phyloP scores from a whole-genome alignment of 2,888 invertebrate genomes.

The Mamestra brassicae region DNA sequence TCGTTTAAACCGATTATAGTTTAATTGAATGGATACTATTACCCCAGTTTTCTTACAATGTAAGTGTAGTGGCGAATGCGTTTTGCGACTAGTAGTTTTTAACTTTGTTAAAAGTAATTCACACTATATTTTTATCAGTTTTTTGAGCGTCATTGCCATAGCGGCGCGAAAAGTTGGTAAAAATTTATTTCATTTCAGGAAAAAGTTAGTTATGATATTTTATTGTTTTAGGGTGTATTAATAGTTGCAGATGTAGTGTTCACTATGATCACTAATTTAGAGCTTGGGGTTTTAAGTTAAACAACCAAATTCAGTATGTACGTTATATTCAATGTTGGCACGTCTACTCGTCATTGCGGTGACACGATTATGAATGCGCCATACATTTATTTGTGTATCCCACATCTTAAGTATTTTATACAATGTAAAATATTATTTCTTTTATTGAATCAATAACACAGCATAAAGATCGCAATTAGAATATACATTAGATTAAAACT shows the following conservation, averaged over 20 bases:
- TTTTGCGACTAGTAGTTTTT: not conserved
- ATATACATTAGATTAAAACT: not conserved
- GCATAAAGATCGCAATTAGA: not conserved
- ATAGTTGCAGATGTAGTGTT: too few relatives aligned
- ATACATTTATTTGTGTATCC: too few relatives aligned
- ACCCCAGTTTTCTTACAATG: constrained; percentile 16
- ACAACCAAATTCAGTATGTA: too few relatives aligned
- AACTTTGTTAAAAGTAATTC: not conserved
- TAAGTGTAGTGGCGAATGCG: constrained; percentile 1
- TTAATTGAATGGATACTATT: constrained; percentile 36
- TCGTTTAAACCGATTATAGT: constrained; percentile 34
- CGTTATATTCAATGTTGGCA: too few relatives aligned
- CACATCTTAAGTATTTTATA: too few relatives aligned
- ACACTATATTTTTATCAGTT: not conserved
- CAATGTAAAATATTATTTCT: too few relatives aligned
- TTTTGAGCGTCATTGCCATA: not conserved
- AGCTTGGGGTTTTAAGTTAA: too few relatives aligned
- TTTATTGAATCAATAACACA: not conserved
- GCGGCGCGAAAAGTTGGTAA: not conserved
- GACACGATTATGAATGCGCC: too few relatives aligned
- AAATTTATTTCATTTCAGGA: not conserved
- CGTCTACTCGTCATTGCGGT: too few relatives aligned
- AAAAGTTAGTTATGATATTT: too few relatives aligned
- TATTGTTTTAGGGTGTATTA: too few relatives aligned
- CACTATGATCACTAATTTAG: too few relatives aligned